Base-by-base conservation (phyloP, 2,888 invertebrate genomes). In the Lycia hirtaria region DNA sequence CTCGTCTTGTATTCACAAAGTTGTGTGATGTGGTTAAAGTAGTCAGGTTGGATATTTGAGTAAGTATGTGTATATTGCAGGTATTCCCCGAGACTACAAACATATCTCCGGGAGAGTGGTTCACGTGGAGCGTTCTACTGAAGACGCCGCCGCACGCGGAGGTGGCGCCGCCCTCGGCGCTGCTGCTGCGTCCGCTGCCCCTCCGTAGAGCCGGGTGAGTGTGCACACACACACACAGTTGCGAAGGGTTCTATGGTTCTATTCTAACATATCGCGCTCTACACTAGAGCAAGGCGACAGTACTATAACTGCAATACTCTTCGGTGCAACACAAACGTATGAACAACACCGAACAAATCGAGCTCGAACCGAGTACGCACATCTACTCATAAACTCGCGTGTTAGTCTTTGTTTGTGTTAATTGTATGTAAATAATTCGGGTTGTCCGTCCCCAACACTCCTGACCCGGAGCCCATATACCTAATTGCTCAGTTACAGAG, bases 151-250 rank as follows among this genome's bases (percentile, higher is more conserved):
- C 44, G 2, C 55, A 32, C 30, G 35, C 15, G 0, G 71, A 66
- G 3, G 60, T 69, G 17, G 66, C 74, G 0, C 52, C 74, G 0
- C 51, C 69, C 12, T 61, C 72, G 19, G 59, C 53, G 4, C 49
- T 82, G 38, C 43, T 81, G 52, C 65, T 81, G 48, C 69, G 76
- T 0, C 12, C 67, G 0, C 48, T 62, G 22, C 80, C 81, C 0
- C 2, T 56, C 0, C 26, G 64, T 1, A 15, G 24, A 14, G 24
- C 35, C 0, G 81, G 81, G 82, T 80, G 20, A 33, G 55, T 37
- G 0, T 28, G 1, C 5, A 19, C 24, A 24, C 6, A 1, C n/a
- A n/a, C n/a, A n/a, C n/a, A n/a, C n/a, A n/a, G n/a, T n/a, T n/a
- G n/a, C n/a, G n/a, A n/a, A n/a, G n/a, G n/a, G n/a, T n/a, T n/a